These are phyloP conservation scores for Agapostemon virescens DNA, from an alignment of 2,888 invertebrate genomes.

Conservation along the genomic window DNA sequence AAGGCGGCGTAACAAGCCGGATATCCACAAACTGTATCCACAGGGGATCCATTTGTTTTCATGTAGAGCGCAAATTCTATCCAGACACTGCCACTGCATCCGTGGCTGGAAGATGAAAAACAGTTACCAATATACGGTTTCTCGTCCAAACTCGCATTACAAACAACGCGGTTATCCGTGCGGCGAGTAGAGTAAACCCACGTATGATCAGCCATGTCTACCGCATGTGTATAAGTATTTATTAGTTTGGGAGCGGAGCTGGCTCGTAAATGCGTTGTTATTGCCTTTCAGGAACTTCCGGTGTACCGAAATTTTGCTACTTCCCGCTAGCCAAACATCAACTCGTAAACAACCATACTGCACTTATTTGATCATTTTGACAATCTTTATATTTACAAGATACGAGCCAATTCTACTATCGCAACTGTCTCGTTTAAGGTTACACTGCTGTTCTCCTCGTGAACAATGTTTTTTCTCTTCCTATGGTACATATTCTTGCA, in stretches of 20 bases:
- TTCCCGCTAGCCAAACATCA: not conserved
- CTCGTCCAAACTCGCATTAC: not conserved
- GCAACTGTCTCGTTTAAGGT: not conserved
- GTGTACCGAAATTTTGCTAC: not conserved
- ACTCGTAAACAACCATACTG: constrained; percentile 12
- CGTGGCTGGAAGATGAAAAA: constrained; percentile 28
- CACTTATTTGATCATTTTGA: constrained; percentile 14
- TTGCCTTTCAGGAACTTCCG: constrained; percentile 5
- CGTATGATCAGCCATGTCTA: constrained; percentile 9
- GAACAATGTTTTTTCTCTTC: not conserved
- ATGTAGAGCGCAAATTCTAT: constrained; percentile 15
- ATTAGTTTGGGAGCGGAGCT: constrained; percentile 10
- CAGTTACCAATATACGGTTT: constrained; percentile 16
- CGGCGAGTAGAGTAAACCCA: not conserved
- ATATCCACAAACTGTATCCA: not conserved
- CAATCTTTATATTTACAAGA: not conserved
- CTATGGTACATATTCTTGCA: not conserved
- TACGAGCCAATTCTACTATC: constrained; percentile 1
- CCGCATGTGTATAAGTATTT: constrained; percentile 5
- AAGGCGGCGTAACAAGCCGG: constrained; percentile 21
- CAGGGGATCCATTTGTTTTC: constrained; percentile 32
- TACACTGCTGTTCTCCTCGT: not conserved
- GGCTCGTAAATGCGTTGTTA: constrained; percentile 19
- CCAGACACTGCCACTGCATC: constrained; percentile 13
- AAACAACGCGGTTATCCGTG: constrained; percentile 21